A percentile compares a stretch with the other conserved stretches of the same genome.
These are phyloP conservation scores for Rousettus madagascariensis DNA, from an alignment of 2,797 vertebrate species.

Conservation along the genomic window DNA sequence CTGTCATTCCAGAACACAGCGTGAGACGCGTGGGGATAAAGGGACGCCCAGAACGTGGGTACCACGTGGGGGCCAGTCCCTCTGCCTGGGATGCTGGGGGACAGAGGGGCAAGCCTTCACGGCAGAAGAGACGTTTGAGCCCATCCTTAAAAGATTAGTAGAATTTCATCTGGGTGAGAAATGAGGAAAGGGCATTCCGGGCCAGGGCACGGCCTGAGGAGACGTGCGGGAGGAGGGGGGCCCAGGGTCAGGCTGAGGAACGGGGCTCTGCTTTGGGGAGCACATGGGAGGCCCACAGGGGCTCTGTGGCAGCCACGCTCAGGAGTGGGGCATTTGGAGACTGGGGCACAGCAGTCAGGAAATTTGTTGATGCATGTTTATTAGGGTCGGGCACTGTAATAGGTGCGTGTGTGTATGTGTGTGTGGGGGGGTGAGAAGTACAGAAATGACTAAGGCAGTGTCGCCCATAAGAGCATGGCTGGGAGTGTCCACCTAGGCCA, in stretches of 20 bases:
- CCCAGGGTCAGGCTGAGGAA: rapidly evolving
- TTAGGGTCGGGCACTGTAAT: not conserved
- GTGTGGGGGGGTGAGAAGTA: not conserved
- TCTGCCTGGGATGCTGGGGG: not conserved
- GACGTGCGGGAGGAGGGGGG: not conserved
- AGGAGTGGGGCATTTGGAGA: not conserved
- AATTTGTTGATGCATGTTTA: not conserved
- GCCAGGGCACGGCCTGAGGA: not conserved
- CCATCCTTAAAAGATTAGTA: too few species aligned
- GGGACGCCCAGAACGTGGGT: rapidly evolving
- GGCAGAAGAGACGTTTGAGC: not conserved
- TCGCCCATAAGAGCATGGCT: not conserved
- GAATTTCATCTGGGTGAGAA: not conserved
- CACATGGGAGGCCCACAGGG: rapidly evolving
- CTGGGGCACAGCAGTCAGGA: rapidly evolving
- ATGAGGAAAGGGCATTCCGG: not conserved
- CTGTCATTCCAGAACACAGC: not conserved
- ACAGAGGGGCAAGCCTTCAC: not conserved
- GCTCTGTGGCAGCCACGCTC: not conserved
- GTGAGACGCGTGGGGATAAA: rapidly evolving
- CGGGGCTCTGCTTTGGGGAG: not conserved
- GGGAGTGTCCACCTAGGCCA: not conserved
- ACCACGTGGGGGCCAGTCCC: rapidly evolving
- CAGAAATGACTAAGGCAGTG: not conserved
- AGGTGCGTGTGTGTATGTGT: not conserved